phyloP scores from a whole-genome alignment of 2,888 invertebrate species.

The Piscicola geometra region DNA sequence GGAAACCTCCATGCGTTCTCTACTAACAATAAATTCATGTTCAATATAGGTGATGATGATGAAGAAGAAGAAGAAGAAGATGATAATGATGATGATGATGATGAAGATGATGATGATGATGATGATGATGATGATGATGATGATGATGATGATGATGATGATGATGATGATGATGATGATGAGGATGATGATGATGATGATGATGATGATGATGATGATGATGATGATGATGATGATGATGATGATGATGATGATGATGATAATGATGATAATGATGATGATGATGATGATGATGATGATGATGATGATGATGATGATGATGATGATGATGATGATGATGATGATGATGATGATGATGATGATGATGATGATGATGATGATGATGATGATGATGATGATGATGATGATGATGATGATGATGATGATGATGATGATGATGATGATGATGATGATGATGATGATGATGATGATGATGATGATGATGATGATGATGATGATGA shows the following conservation, averaged over 20 bases:
- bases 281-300: too few relatives aligned
- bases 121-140: constrained; percentile 29
- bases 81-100: background rate
- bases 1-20: too few relatives aligned
- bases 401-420: constrained; percentile 23
- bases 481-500: constrained; percentile 31
- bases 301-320: too few relatives aligned
- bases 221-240: background rate
- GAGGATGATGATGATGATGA: constrained; percentile 30
- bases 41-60: too few relatives aligned
- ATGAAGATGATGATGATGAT: constrained; percentile 17
- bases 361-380: constrained; percentile 23
- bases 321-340: constrained; percentile 13
- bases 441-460: constrained; percentile 32
- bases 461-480: constrained; percentile 27
- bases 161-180: constrained; percentile 30
- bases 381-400: constrained; percentile 7
- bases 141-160: constrained; percentile 28
- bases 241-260: too few relatives aligned
- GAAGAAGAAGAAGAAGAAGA: too few relatives aligned
- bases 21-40: too few relatives aligned
- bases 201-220: constrained; percentile 28
- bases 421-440: constrained; percentile 27
- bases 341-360: constrained; percentile 31
- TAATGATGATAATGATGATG: too few relatives aligned